Base-by-base conservation (phyloP, 35 echinoderm and acorn worm species). In the Heliocidaris erythrogramma region DNA sequence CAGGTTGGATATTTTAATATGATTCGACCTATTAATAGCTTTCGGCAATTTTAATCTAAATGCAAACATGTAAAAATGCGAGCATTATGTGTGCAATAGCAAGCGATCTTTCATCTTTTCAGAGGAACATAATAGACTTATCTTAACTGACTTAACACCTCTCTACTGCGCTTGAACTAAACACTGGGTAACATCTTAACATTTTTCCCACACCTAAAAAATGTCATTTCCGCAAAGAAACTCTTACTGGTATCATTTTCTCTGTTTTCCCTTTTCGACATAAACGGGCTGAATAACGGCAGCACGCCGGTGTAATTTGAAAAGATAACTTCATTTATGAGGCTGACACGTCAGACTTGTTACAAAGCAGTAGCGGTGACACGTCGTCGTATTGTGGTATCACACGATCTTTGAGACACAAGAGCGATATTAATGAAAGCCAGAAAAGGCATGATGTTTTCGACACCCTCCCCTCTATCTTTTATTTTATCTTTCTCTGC, bases 351-450 rank as follows among this genome's bases (percentile, higher is more conserved):
- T 89, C 87, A 24, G 87, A 89, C 31, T 89, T 89, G 87, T 89
- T 48, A 48, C 87, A 47, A n/a, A 32, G 29, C 31, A 5, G 47
- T 48, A 14, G 87, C 31, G 32, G 87, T 48, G 87, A 89, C 87
- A 89, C 87, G 4, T 32, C 87, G 12, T 14, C 14, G 31, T 17
- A 89, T 89, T 32, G 87, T 9, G 32, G 17, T 17, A 89, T 48
- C 18, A 32, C 87, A 47, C 65, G n/a, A 78, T 78, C 4, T 32
- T 48, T 89, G 47, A n/a, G 21, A 47, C 87, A 47, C 87, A 16
- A 89, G 47, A 89, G 87, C 21, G 65, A 89, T 47, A 89, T 89
- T 89, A 89, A 89, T 89, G 87, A 89, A 89, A 89, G 47, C 87
- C 31, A 14, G 30, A 89, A 48, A 48, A 48, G 32, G 6, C 87